These are phyloP conservation scores for Orchesellides sinensis DNA, from an alignment of 2,888 invertebrate genomes.

Conservation along the genomic window DNA sequence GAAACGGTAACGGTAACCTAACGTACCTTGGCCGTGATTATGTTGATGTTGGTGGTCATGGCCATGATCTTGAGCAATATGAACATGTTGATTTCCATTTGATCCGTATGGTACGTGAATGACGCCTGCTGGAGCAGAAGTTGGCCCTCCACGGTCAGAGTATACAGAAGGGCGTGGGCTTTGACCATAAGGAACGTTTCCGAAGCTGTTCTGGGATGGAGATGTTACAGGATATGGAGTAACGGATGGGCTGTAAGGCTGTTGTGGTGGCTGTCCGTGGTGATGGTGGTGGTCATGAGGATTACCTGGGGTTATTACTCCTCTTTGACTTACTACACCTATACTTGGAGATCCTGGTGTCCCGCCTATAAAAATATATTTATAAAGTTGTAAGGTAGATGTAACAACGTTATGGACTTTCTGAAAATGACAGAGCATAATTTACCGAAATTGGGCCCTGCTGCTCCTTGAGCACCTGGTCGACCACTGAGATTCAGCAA, in stretches of 20 bases:
- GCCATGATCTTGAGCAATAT: conserved; percentile 28
- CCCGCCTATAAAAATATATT: neutral
- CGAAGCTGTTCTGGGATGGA: conserved; percentile 35
- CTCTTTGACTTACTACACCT: conserved; percentile 42
- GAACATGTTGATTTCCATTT: conserved; percentile 6
- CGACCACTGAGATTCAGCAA: conserved; percentile 40
- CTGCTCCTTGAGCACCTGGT: conserved; percentile 5
- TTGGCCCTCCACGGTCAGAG: conserved; percentile 11
- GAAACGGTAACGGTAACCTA: neutral
- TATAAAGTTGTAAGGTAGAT: neutral
- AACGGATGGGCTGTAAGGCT: neutral
- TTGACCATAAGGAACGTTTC: conserved; percentile 38
- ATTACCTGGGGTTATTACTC: conserved; percentile 32
- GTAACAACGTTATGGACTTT: neutral
- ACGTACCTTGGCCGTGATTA: conserved; percentile 51
- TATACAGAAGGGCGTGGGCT: neutral
- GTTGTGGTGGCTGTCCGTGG: conserved; percentile 23
- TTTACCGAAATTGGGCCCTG: neutral
- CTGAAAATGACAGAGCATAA: neutral
- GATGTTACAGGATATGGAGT: conserved; percentile 42
- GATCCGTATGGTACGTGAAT: conserved; percentile 28
- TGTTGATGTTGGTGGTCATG: conserved; percentile 21
- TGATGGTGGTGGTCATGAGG: conserved; percentile 24
- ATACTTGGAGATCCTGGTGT: conserved; percentile 4
- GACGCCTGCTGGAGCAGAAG: neutral